These are phyloP conservation scores for Hepsetus odoe DNA, from an alignment of 2,113 vertebrate species.

Conservation along the genomic window DNA sequence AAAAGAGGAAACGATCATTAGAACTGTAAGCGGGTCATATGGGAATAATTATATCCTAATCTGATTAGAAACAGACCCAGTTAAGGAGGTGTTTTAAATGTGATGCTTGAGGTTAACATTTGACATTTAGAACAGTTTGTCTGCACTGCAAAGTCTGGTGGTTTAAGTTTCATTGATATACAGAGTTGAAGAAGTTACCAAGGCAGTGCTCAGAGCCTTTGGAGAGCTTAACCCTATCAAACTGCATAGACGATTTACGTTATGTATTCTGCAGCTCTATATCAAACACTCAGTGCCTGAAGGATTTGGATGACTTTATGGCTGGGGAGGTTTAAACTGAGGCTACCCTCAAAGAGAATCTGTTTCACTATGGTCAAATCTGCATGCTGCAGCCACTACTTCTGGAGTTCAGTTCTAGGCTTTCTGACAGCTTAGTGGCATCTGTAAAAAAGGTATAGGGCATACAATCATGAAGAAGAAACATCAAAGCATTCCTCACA, in stretches of 20 bases:
- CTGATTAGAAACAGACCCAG: not conserved
- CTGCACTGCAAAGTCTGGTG: not conserved
- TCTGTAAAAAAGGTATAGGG: not conserved
- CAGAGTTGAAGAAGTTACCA: not conserved
- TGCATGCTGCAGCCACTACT: not conserved
- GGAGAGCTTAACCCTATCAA: slow-evolving; percentile 5
- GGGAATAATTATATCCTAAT: slow-evolving; percentile 6
- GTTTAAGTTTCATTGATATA: not conserved
- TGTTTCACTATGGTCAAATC: slow-evolving; percentile 6
- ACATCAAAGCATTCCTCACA: slow-evolving; percentile 18
- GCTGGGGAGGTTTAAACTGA: not conserved
- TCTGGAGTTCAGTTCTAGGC: not conserved
- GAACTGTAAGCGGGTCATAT: slow-evolving; percentile 12
- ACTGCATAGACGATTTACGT: not conserved
- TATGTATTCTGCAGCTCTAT: slow-evolving; percentile 7
- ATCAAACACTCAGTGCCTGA: slow-evolving; percentile 1
- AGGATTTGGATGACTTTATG: not conserved
- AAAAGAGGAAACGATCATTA: slow-evolving; percentile 12
- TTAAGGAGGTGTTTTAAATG: not conserved
- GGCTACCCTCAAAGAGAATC: not conserved
- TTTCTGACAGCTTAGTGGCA: not conserved
- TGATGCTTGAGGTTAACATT: not conserved
- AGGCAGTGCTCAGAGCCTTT: not conserved
- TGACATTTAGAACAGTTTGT: not conserved
- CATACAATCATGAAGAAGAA: slow-evolving; percentile 6